Evolutionary conservation across 2,113 vertebrate species (phyloP), one percentile per base, ranked within the genome.

Genomic region (Tricholaema leucomelas): DNA sequence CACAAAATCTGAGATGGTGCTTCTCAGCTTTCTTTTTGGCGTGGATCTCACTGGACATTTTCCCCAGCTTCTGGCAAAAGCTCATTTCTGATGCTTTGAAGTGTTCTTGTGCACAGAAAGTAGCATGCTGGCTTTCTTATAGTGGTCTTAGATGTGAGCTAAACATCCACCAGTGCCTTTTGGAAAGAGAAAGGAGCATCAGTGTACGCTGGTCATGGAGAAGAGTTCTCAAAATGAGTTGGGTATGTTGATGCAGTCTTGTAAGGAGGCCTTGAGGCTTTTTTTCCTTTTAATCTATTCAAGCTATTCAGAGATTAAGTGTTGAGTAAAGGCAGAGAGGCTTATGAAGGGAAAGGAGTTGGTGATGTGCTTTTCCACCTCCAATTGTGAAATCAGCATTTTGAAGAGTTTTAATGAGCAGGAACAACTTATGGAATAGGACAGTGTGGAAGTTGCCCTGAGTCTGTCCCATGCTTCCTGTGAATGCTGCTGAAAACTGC

Each of bases 21-120:
- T 73, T 67, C 25, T 15, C 30, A 33, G 33, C 23, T 55, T 78
- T 72, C 33, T 27, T 36, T 30, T 21, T 8, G 25, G 21, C 15
- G 3, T 33, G 7, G 28, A 25, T 79, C 46, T 75, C 15, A 3
- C 1, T 18, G 18, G 18, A 8, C 0, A 1, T 46, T 67, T 16
- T 56, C 24, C 35, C 55, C 23, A 55, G 44, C 52, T 70, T 55
- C 55, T 65, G 38, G 27, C 21, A 50, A 58, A 73, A 17, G 16
- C 31, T 70, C 5, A 1, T 19, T 55, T 31, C 17, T 33, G 27
- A 21, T 56, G 20, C 13, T 58, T 65, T 12, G 40, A 30, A 69
- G 19, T 28, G 16, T 50, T 14, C 42, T 69, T 9, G 5, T 35
- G 63, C 8, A 13, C 13, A 46, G 35, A 46, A 66, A 63, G 15